Conservation (phyloP, 1,140 invertebrate genomes). For the Acromyrmex echinatior region DNA sequence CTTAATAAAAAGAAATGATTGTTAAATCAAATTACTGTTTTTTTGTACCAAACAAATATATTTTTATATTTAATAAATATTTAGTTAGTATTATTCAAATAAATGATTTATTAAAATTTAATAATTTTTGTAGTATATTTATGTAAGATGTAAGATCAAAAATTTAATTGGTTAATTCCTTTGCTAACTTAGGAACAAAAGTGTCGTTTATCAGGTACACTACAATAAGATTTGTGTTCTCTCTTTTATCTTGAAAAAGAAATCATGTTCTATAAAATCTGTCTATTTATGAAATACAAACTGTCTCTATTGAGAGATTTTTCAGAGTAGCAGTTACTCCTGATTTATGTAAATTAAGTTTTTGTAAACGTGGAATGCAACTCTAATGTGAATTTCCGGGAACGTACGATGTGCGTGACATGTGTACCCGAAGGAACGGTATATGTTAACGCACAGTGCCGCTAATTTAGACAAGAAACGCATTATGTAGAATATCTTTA, state of each 20-base stretch:
- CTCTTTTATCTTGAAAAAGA: not conserved
- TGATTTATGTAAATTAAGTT: conserved; percentile 25
- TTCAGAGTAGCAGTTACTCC: not conserved
- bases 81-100: too few species aligned
- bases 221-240: not conserved
- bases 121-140: not conserved
- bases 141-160: conserved; percentile 43
- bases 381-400: conserved; percentile 40
- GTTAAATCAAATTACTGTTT: too few species aligned
- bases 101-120: too few species aligned
- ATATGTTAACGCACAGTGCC: conserved; percentile 32
- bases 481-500: conserved; percentile 63
- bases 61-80: too few species aligned
- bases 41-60: too few species aligned
- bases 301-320: not conserved
- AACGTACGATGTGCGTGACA: conserved; percentile 47
- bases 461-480: conserved; percentile 59
- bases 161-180: not conserved
- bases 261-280: not conserved
- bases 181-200: not conserved
- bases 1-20: too few species aligned
- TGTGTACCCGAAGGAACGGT: conserved; percentile 40
- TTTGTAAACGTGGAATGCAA: conserved; percentile 7
- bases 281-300: not conserved
- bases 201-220: not conserved